These are phyloP conservation scores for Pomatorhinus ruficollis DNA, from an alignment of 2,113 vertebrate species.

Conservation along the genomic window DNA sequence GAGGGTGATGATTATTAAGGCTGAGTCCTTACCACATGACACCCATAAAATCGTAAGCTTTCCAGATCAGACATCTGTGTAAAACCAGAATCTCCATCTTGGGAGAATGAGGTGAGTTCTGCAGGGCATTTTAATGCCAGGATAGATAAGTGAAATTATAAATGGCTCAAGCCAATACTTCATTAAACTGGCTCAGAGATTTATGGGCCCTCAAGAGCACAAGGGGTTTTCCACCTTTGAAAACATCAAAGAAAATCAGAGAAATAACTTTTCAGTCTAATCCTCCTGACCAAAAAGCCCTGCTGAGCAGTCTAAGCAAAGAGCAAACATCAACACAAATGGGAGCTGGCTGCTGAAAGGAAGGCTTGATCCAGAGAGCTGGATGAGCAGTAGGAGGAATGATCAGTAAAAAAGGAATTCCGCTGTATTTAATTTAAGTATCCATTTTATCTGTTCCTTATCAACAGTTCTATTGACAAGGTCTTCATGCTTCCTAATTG, in stretches of 20 bases:
- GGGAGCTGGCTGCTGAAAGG: constrained; percentile 26
- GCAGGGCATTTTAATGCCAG: constrained; percentile 21
- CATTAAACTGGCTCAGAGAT: constrained; percentile 32
- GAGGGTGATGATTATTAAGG: constrained; percentile 1
- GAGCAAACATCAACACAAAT: constrained; percentile 24
- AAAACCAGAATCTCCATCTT: constrained; percentile 30
- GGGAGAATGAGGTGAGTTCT: constrained; percentile 21
- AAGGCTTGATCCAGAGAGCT: background rate
- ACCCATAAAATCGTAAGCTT: constrained; percentile 14
- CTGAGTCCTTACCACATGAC: background rate
- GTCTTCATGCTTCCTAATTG: constrained; percentile 40
- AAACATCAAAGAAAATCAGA: constrained; percentile 52
- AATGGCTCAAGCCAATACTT: background rate
- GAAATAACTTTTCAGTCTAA: constrained; percentile 42
- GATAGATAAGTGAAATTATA: constrained; percentile 46
- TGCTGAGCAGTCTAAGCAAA: background rate
- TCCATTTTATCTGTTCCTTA: constrained; percentile 20
- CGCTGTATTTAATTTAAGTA: background rate
- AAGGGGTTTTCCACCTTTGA: constrained; percentile 11
- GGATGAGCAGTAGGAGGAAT: background rate
- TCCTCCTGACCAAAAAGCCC: constrained; percentile 7
- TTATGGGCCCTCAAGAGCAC: constrained; percentile 26
- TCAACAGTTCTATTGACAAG: constrained; percentile 46
- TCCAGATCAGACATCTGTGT: constrained; percentile 5
- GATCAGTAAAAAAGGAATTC: constrained; percentile 36